A percentile compares a stretch with the other conserved stretches of the same genome.
Evolutionary conservation across 1,140 invertebrate genomes (phyloP).

Genomic region (Leptoteleia sp.): DNA sequence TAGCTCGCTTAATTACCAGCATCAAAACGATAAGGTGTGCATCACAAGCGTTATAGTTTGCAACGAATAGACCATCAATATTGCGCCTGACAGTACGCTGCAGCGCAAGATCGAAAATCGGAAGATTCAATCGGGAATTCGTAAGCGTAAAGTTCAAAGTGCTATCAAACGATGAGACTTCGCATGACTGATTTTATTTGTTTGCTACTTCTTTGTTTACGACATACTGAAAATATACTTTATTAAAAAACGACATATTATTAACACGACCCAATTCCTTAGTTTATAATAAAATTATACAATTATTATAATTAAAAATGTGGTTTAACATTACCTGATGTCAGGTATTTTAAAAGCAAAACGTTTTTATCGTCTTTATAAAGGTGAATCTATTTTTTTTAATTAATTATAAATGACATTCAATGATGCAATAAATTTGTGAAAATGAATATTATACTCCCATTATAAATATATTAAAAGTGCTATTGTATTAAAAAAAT

Average conservation of each 20-base stretch:
- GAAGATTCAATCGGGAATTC: conserved; percentile 43
- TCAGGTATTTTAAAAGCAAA: too few species aligned
- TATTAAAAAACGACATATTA: conserved; percentile 2
- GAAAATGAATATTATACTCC: background rate
- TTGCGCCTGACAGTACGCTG: conserved; percentile 29
- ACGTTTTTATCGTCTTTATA: too few species aligned
- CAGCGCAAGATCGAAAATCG: conserved; percentile 1
- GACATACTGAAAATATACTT: background rate
- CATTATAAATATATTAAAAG: too few species aligned
- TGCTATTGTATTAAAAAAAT: too few species aligned
- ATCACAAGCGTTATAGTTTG: conserved; percentile 54
- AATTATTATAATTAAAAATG: conserved; percentile 8
- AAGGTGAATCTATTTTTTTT: too few species aligned
- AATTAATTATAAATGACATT: too few species aligned
- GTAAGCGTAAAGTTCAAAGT: conserved; percentile 6
- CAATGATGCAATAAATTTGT: background rate
- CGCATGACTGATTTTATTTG: conserved; percentile 18
- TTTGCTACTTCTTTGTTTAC: conserved; percentile 15
- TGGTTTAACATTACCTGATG: too few species aligned
- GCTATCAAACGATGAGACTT: background rate
- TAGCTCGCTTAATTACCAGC: conserved; percentile 55
- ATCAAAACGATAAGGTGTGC: conserved; percentile 61
- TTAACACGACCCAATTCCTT: background rate
- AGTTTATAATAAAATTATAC: conserved; percentile 1
- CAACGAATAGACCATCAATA: conserved; percentile 61